These are phyloP conservation scores for Darevskia mixta DNA, from an alignment of 2,797 vertebrate genomes.

Conservation along the genomic window DNA sequence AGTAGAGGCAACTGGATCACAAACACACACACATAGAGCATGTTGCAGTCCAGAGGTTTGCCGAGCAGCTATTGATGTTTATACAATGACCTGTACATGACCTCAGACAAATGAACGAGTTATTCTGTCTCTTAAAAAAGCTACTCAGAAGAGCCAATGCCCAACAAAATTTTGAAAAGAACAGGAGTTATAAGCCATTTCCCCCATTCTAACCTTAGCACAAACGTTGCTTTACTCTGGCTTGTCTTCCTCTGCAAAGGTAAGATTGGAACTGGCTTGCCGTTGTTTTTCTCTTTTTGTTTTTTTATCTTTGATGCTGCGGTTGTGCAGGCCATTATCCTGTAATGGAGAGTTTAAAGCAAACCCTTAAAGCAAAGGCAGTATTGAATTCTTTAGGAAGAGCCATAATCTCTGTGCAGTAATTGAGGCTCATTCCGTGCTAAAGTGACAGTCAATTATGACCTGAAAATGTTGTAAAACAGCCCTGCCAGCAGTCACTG, in stretches of 20 bases:
- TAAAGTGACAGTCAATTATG: conserved; percentile 7
- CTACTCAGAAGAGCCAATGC: neutral
- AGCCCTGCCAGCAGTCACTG: neutral
- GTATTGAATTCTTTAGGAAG: conserved; percentile 21
- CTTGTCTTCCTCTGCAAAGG: rapidly evolving
- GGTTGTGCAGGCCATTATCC: conserved; percentile 1
- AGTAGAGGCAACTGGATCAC: neutral
- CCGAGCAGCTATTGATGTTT: neutral
- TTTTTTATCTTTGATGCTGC: neutral
- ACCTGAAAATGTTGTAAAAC: conserved; percentile 10
- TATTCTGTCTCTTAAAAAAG: neutral
- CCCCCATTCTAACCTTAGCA: neutral
- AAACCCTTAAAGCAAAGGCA: neutral
- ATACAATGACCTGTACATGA: neutral
- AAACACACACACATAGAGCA: neutral
- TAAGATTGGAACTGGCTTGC: rapidly evolving
- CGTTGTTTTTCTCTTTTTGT: neutral
- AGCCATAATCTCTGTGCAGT: conserved; percentile 27
- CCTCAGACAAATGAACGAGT: neutral
- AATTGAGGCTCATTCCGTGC: conserved; percentile 8
- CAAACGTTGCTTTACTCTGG: neutral
- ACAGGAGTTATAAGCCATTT: neutral
- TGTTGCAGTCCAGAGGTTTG: neutral
- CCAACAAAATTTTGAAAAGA: neutral
- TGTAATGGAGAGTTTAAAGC: conserved; percentile 25